Conservation (phyloP, 2,797 vertebrate species). For the Discoglossus pictus region DNA sequence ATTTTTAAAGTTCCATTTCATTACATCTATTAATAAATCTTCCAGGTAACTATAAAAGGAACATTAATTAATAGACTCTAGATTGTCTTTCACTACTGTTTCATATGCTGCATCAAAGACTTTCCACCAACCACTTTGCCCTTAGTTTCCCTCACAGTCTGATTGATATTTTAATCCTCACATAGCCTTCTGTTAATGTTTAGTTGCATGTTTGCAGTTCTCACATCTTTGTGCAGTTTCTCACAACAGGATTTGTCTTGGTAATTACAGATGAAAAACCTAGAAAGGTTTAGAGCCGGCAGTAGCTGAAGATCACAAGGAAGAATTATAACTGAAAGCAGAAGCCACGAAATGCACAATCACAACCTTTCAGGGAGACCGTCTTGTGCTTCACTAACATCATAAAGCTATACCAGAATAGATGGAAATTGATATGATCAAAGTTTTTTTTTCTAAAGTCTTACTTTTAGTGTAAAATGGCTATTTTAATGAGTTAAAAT, state of each 20-base stretch:
- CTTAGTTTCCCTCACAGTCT: background rate
- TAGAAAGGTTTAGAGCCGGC: background rate
- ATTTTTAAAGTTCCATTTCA: too few relatives aligned
- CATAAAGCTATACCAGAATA: too few relatives aligned
- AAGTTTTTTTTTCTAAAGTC: too few relatives aligned
- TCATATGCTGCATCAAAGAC: background rate
- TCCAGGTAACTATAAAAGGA: too few relatives aligned
- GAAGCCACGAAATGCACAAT: background rate
- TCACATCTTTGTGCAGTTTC: background rate
- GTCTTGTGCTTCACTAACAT: too few relatives aligned
- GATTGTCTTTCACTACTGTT: too few relatives aligned
- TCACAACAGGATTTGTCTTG: slow-evolving; percentile 10
- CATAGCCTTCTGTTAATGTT: slow-evolving; percentile 1
- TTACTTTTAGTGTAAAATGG: too few relatives aligned
- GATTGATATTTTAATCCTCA: slow-evolving; percentile 11
- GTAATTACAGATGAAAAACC: slow-evolving; percentile 6
- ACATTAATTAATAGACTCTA: too few relatives aligned
- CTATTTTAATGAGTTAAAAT: too few relatives aligned
- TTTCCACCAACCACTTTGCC: background rate
- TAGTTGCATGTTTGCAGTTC: slow-evolving; percentile 2
- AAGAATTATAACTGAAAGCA: background rate
- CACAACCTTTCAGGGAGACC: background rate
- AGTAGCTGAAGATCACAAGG: background rate
- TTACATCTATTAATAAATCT: too few relatives aligned
- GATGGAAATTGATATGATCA: too few relatives aligned